phyloP scores from a whole-genome alignment of 2,113 vertebrate species.

The Nothobranchius kuhntae region DNA sequence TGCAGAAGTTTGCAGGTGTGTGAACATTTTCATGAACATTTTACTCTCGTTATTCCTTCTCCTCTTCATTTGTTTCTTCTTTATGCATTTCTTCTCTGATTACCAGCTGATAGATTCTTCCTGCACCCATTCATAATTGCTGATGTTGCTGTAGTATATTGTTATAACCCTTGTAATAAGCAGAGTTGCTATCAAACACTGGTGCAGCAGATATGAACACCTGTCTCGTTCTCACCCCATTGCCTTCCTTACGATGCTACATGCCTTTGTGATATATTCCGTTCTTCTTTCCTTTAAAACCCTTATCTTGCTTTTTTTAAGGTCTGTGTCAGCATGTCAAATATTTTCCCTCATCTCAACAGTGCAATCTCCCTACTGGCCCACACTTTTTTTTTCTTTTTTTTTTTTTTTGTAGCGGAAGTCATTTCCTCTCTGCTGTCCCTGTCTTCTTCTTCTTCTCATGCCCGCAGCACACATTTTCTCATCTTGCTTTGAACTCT shows the following conservation, averaged over 20 bases:
- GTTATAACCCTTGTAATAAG: slow-evolving; percentile 42
- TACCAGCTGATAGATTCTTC: slow-evolving; percentile 29
- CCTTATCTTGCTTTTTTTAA: slow-evolving; percentile 22
- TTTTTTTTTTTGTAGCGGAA: slow-evolving; percentile 48
- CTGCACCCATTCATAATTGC: slow-evolving; percentile 35
- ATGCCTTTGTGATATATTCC: slow-evolving; percentile 47
- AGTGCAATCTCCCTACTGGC: slow-evolving; percentile 18
- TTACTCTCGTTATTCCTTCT: neutral
- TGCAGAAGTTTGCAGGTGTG: neutral
- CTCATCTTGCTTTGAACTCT: slow-evolving; percentile 74
- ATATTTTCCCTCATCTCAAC: slow-evolving; percentile 34
- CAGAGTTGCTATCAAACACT: slow-evolving; percentile 56
- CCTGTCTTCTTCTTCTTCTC: slow-evolving; percentile 42
- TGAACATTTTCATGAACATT: neutral
- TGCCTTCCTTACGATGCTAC: slow-evolving; percentile 43
- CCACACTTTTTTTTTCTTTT: slow-evolving; percentile 46
- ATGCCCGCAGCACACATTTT: slow-evolving; percentile 65
- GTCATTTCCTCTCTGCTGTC: slow-evolving; percentile 55
- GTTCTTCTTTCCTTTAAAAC: slow-evolving; percentile 20
- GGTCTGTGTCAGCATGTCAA: slow-evolving; percentile 18
- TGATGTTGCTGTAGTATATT: slow-evolving; percentile 52
- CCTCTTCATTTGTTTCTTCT: neutral
- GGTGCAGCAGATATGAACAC: slow-evolving; percentile 59
- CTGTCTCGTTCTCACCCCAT: slow-evolving; percentile 60
- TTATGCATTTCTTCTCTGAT: neutral